Percentiles rank a stretch among this genome's conserved stretches.
phyloP scores from a whole-genome alignment of 2,888 invertebrate species.

The Agrotis puta region DNA sequence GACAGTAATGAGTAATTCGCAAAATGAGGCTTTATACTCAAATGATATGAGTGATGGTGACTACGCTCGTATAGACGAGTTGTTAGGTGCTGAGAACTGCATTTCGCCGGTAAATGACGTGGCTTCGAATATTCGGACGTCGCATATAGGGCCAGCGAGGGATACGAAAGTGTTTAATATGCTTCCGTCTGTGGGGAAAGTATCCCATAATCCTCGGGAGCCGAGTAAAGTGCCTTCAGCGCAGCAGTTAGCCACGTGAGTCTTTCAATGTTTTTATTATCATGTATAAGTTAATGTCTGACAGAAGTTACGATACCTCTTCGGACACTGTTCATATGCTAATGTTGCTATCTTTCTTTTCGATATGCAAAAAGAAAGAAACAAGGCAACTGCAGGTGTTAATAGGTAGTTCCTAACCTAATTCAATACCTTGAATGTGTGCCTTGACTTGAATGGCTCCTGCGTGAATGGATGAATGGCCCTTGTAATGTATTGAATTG shows the following conservation, averaged over 20 bases:
- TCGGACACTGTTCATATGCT: no score
- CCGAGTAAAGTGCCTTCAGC: slow-evolving; percentile 82
- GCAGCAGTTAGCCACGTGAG: slow-evolving; percentile 81
- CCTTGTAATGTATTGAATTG: slow-evolving; percentile 19
- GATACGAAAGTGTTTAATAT: slow-evolving; percentile 81
- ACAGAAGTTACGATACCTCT: no score
- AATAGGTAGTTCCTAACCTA: background rate
- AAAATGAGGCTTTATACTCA: slow-evolving; percentile 86
- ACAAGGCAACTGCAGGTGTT: background rate
- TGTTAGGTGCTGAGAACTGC: slow-evolving; percentile 86
- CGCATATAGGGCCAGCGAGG: slow-evolving; percentile 83
- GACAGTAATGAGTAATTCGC: slow-evolving; percentile 87
- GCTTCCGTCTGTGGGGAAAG: slow-evolving; percentile 86
- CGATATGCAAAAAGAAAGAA: background rate
- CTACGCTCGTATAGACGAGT: slow-evolving; percentile 87
- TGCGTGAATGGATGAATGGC: slow-evolving; percentile 26
- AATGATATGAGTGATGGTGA: slow-evolving; percentile 86
- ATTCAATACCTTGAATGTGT: no score
- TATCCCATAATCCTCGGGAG: slow-evolving; percentile 82
- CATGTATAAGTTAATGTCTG: no score
- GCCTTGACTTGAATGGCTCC: slow-evolving; percentile 6
- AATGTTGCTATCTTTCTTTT: background rate
- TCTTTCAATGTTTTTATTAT: slow-evolving; percentile 40
- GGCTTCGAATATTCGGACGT: slow-evolving; percentile 82
- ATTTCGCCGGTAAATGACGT: slow-evolving; percentile 84